These are phyloP conservation scores for Polydrusus cervinus DNA, from an alignment of 2,888 invertebrate genomes.

Conservation along the genomic window DNA sequence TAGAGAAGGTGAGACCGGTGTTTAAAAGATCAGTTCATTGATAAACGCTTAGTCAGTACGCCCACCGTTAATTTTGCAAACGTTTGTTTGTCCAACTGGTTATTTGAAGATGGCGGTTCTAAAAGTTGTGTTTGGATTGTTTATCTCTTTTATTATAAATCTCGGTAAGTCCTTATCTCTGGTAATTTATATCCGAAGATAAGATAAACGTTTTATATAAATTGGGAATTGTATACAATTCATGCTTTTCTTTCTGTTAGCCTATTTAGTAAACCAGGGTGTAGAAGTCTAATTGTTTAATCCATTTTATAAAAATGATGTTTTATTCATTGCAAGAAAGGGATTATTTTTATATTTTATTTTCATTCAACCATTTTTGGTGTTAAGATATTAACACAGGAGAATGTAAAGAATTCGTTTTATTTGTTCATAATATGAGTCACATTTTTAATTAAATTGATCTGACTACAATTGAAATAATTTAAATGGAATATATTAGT, in stretches of 20 bases:
- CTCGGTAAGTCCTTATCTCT: conserved; percentile 5
- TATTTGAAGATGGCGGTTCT: conserved; percentile 18
- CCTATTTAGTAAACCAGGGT: background rate
- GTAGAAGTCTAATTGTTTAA: background rate
- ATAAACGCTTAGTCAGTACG: too few species aligned
- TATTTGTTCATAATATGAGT: background rate
- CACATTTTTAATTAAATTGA: background rate
- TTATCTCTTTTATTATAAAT: conserved; percentile 2
- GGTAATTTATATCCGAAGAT: background rate
- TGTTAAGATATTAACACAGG: background rate
- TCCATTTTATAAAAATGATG: background rate
- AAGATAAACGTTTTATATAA: conserved; percentile 5
- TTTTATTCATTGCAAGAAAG: background rate
- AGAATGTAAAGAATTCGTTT: too few species aligned
- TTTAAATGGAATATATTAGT: background rate
- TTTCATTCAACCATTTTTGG: background rate
- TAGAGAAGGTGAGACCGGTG: too few species aligned
- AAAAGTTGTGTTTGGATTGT: conserved; percentile 17
- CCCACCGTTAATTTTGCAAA: background rate
- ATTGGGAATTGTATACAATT: background rate
- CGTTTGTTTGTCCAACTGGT: background rate
- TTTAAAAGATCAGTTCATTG: too few species aligned
- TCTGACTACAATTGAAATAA: background rate
- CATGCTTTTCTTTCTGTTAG: background rate
- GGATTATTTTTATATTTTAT: too few species aligned